A percentile compares a stretch with the other conserved stretches of the same genome.
These are phyloP conservation scores for Benthosema pterotum DNA, from an alignment of 2,797 vertebrate genomes.

Conservation along the genomic window DNA sequence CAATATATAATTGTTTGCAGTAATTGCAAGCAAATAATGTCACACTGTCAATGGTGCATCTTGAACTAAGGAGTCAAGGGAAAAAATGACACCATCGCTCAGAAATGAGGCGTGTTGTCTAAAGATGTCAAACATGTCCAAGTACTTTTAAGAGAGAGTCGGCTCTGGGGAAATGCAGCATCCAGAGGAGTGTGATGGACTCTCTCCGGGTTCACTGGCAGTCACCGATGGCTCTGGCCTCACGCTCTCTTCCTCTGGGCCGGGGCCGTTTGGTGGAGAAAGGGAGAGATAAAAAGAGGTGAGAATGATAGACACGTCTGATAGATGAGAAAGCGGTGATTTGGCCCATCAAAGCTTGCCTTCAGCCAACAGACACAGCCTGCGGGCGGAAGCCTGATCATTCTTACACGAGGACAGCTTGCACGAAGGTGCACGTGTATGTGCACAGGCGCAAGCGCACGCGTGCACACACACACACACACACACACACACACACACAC, in stretches of 20 bases:
- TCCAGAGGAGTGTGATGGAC: slow-evolving; percentile 28
- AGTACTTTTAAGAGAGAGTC: slow-evolving; percentile 19
- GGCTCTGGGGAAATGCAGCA: background rate
- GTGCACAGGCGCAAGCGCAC: background rate
- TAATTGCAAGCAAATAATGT: too few relatives aligned
- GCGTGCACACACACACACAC: slow-evolving; percentile 11
- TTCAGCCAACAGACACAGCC: slow-evolving; percentile 73
- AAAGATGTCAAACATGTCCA: slow-evolving; percentile 45
- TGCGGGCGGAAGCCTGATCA: slow-evolving; percentile 62
- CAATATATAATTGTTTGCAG: too few relatives aligned
- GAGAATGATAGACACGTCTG: slow-evolving; percentile 62
- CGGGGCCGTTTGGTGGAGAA: slow-evolving; percentile 22
- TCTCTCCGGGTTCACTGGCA: slow-evolving; percentile 26
- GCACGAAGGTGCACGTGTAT: slow-evolving; percentile 19
- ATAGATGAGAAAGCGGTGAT: slow-evolving; percentile 69
- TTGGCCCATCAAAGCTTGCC: slow-evolving; percentile 70
- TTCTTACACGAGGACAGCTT: slow-evolving; percentile 28
- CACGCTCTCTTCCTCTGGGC: slow-evolving; percentile 56
- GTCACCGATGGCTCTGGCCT: slow-evolving; percentile 45
- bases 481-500: slow-evolving; percentile 19
- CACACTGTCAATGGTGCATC: too few relatives aligned
- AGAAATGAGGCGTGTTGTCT: slow-evolving; percentile 17
- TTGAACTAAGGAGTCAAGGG: too few relatives aligned
- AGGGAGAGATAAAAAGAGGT: slow-evolving; percentile 58
- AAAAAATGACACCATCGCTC: too few relatives aligned